Evolutionary conservation across 2,888 invertebrate genomes (phyloP).

Genomic region (Hirtodrosophila alboralis): DNA sequence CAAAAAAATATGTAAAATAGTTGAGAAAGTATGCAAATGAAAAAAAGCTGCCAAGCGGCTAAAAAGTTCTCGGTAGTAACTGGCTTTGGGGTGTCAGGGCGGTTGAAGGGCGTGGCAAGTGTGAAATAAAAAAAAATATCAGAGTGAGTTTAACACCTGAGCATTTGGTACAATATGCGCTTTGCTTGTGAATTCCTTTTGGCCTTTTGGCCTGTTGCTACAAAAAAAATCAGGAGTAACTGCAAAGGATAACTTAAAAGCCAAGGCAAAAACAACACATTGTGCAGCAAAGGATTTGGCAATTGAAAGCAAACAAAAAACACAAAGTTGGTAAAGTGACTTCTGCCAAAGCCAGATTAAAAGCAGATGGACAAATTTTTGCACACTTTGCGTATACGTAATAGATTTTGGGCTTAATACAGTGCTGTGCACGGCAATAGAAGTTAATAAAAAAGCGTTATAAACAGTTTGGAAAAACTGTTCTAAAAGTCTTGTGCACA

Average conservation of each 20-base stretch:
- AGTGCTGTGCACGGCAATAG: constrained; percentile 7
- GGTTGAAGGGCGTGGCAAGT: constrained; percentile 22
- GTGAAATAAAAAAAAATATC: constrained; percentile 49
- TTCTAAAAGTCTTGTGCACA: constrained; percentile 25
- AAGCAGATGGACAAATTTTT: constrained; percentile 37
- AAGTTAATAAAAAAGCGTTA: constrained; percentile 43
- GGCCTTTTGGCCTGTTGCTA: constrained; percentile 47
- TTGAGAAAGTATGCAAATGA: constrained; percentile 74
- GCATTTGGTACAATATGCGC: constrained; percentile 66
- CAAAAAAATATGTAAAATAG: constrained; percentile 65
- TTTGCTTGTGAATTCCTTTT: constrained; percentile 47
- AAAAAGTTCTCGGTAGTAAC: constrained; percentile 28
- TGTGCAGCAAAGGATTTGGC: constrained; percentile 66
- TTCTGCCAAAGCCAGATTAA: constrained; percentile 59
- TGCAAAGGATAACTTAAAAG: constrained; percentile 57
- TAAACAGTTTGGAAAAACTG: constrained; percentile 5
- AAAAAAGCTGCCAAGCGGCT: constrained; percentile 46
- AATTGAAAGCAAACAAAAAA: constrained; percentile 66
- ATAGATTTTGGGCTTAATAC: constrained; percentile 42
- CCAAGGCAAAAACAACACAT: constrained; percentile 65
- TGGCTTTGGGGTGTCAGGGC: constrained; percentile 11
- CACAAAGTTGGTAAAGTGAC: constrained; percentile 57
- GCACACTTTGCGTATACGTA: constrained; percentile 66
- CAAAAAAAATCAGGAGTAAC: constrained; percentile 22
- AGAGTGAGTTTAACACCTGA: constrained; percentile 67